Percentiles rank a stretch among this genome's conserved stretches.
phyloP scores from a whole-genome alignment of 2,113 vertebrate species.

The Erinaceus europaeus region DNA sequence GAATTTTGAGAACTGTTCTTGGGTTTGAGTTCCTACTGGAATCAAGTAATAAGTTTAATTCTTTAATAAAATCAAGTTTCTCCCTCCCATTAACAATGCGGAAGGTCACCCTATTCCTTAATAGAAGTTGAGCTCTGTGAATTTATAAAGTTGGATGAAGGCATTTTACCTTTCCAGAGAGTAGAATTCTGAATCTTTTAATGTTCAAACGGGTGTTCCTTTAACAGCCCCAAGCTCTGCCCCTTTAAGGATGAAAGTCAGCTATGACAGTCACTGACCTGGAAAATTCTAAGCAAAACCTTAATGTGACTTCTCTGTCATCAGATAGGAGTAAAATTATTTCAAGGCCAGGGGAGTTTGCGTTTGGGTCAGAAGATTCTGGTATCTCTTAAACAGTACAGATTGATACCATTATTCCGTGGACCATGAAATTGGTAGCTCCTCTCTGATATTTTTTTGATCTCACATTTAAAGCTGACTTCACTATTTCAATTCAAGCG shows the following conservation, averaged over 20 bases:
- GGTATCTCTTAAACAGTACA: constrained; percentile 66
- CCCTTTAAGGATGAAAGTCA: constrained; percentile 37
- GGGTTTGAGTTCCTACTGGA: no score
- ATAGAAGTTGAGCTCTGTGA: neutral
- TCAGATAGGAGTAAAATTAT: constrained; percentile 66
- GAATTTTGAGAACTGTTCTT: no score
- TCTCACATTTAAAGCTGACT: constrained; percentile 68
- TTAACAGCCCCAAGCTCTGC: neutral
- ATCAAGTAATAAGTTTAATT: neutral
- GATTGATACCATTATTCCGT: constrained; percentile 67
- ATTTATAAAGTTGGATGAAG: neutral
- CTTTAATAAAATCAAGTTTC: neutral
- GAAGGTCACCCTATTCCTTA: neutral
- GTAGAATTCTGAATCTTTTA: neutral
- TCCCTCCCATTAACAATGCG: neutral
- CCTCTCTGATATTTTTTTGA: constrained; percentile 69
- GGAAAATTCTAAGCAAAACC: constrained; percentile 56
- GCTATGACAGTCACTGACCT: constrained; percentile 12
- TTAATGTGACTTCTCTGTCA: constrained; percentile 32
- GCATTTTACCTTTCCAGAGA: neutral
- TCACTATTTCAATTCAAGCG: constrained; percentile 64
- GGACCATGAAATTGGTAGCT: constrained; percentile 73
- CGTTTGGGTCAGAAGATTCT: constrained; percentile 55
- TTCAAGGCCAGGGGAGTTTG: constrained; percentile 68
- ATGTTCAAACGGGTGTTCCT: neutral